Evolutionary conservation across 2,113 vertebrate genomes (phyloP).

Genomic region (Sander vitreus): DNA sequence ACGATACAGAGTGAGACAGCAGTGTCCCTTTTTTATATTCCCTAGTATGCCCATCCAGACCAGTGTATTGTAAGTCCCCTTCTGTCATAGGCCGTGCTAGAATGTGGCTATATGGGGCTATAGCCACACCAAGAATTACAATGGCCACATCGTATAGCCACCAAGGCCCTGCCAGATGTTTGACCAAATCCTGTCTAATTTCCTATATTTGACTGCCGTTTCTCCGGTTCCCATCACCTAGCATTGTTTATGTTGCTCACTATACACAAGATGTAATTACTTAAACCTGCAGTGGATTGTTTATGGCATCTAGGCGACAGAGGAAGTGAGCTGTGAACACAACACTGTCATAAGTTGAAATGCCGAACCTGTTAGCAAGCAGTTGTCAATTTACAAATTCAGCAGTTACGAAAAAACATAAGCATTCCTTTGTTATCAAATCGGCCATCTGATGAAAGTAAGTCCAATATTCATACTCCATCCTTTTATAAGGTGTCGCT

Average conservation of each 20-base stretch:
- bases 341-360: neutral
- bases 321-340: neutral
- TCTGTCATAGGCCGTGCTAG: neutral
- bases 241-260: slow-evolving; percentile 13
- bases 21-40: slow-evolving; percentile 36
- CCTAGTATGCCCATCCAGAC: neutral
- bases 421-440: neutral
- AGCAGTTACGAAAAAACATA: neutral
- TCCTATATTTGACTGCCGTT: slow-evolving; percentile 25
- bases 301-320: neutral
- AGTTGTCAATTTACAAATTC: neutral
- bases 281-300: neutral
- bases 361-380: neutral
- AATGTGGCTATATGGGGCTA: neutral
- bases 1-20: slow-evolving; percentile 36
- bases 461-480: neutral
- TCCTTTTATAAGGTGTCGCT: neutral
- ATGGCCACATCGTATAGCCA: neutral
- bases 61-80: slow-evolving; percentile 2
- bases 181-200: slow-evolving; percentile 13
- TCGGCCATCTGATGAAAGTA: neutral
- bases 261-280: slow-evolving; percentile 21
- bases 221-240: slow-evolving; percentile 2
- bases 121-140: slow-evolving; percentile 4
- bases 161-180: neutral